Percentiles rank a stretch among this genome's conserved stretches.
Evolutionary conservation across 2,888 invertebrate species (phyloP).

Genomic region (Shargacucullia verbasci): DNA sequence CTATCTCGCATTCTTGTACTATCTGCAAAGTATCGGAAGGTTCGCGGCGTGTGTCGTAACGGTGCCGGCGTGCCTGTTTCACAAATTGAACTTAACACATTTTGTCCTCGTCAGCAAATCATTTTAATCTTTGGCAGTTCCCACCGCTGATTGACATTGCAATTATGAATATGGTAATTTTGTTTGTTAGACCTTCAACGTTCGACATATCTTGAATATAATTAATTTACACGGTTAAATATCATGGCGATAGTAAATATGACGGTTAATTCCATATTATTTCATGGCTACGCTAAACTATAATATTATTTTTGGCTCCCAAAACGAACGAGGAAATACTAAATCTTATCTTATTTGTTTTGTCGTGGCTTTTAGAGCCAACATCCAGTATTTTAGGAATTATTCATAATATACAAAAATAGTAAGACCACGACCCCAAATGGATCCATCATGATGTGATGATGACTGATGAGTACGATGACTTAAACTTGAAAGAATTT

Average conservation of each 20-base stretch:
- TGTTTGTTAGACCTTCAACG: constrained; percentile 69
- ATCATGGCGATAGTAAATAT: constrained; percentile 6
- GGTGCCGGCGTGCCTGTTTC: constrained; percentile 71
- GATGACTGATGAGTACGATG: too few relatives aligned
- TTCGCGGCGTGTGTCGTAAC: constrained; percentile 74
- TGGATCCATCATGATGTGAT: background rate
- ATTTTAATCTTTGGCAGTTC: constrained; percentile 66
- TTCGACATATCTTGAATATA: constrained; percentile 47
- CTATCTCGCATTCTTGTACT: constrained; percentile 82
- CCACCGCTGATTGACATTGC: constrained; percentile 74
- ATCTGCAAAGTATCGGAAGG: constrained; percentile 79
- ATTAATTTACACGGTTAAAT: constrained; percentile 31
- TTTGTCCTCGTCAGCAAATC: constrained; percentile 71
- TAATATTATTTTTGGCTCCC: constrained; percentile 20
- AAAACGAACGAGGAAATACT: constrained; percentile 34
- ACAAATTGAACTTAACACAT: constrained; percentile 68
- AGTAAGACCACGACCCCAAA: constrained; percentile 1
- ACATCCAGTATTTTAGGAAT: constrained; percentile 21
- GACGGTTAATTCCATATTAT: constrained; percentile 25
- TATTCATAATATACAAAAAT: constrained; percentile 20
- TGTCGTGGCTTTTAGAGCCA: constrained; percentile 14
- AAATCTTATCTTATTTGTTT: constrained; percentile 40
- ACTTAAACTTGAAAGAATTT: constrained; percentile 27
- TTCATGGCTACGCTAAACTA: constrained; percentile 11
- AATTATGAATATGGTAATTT: constrained; percentile 75